Evolutionary conservation across 2,888 invertebrate genomes (phyloP), one percentile per base, ranked within the genome.

Genomic region (Spilosoma lubricipeda): DNA sequence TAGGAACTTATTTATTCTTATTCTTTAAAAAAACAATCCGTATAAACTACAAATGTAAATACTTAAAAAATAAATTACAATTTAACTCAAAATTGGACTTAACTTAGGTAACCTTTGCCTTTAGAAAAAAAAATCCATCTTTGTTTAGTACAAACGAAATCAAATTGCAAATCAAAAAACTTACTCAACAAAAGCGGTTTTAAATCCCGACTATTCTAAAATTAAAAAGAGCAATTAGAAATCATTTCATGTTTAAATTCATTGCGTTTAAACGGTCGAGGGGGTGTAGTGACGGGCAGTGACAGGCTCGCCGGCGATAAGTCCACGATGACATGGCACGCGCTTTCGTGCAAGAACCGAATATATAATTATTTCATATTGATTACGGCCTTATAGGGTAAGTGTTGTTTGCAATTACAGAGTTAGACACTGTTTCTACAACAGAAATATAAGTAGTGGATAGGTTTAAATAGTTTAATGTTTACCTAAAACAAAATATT

Each of bases 271-370:
- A 83, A 81, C 74, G 77, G 78, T 72, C 71, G 75, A 68, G 76
- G 82, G 52, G 82, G 86, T 84, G 88, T 82, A 84, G 89, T 90
- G 90, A 90, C 86, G 87, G 88, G 84, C 86, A 88, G 89, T 89
- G 92, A 90, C 91, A 91, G 90, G 87, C 89, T 87, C 86, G 81
- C 79, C 81, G 73, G 84, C 89, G 91, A 90, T 91, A 91, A 92
- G 90, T 90, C 90, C 85, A 83, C 85, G 87, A 87, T 89, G 92
- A 90, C 90, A 88, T 84, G 89, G 86, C 91, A 92, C 89, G 90
- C 90, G 87, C 87, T 87, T 89, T 84, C 86, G 87, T 87, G 85
- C 77, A 72, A 70, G 81, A 78, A 80, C 82, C 82, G 77, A 87
- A 80, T 85, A 59, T 63, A 70, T 70, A 81, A 85, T 86, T 86